Percentiles rank a stretch among this genome's conserved stretches.
phyloP scores from a whole-genome alignment of 2,888 invertebrate species.

The Tetropium fuscum region DNA sequence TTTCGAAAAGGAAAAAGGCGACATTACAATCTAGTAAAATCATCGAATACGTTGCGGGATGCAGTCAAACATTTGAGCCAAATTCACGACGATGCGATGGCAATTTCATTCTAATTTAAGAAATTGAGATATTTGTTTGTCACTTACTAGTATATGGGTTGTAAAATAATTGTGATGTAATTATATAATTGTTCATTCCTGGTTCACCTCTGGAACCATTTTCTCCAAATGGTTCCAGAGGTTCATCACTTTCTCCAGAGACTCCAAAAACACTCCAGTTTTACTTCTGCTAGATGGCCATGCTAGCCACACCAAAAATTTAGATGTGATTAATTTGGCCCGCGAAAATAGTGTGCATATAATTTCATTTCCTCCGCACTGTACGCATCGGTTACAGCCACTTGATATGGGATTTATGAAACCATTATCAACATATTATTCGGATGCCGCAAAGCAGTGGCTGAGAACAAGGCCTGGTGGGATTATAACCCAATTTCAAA shows the following conservation, averaged over 20 bases:
- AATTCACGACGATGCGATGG: too few species aligned
- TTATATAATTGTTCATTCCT: too few species aligned
- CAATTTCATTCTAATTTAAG: too few species aligned
- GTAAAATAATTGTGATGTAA: too few species aligned
- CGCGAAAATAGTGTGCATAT: conserved; percentile 51
- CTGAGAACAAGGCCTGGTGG: conserved; percentile 46
- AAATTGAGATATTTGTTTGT: too few species aligned
- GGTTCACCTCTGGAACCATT: too few species aligned
- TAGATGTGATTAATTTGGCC: conserved; percentile 49
- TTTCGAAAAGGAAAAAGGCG: too few species aligned
- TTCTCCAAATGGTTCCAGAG: conserved; percentile 20
- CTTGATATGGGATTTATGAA: conserved; percentile 46
- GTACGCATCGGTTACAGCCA: conserved; percentile 50
- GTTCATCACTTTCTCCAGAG: conserved; percentile 17
- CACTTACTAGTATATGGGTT: too few species aligned
- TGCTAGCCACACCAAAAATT: conserved; percentile 39
- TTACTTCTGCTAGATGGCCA: conserved; percentile 30
- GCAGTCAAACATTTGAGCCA: too few species aligned
- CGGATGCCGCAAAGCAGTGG: conserved; percentile 43
- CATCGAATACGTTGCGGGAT: too few species aligned
- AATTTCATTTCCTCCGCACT: conserved; percentile 53
- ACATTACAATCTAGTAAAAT: too few species aligned
- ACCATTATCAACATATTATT: conserved; percentile 46
- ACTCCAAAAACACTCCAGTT: conserved; percentile 10
- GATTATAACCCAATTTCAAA: conserved; percentile 45